Percentiles rank a stretch among this genome's conserved stretches.
Evolutionary conservation across 2,888 invertebrate genomes (phyloP).

Genomic region (Colletes collaris): DNA sequence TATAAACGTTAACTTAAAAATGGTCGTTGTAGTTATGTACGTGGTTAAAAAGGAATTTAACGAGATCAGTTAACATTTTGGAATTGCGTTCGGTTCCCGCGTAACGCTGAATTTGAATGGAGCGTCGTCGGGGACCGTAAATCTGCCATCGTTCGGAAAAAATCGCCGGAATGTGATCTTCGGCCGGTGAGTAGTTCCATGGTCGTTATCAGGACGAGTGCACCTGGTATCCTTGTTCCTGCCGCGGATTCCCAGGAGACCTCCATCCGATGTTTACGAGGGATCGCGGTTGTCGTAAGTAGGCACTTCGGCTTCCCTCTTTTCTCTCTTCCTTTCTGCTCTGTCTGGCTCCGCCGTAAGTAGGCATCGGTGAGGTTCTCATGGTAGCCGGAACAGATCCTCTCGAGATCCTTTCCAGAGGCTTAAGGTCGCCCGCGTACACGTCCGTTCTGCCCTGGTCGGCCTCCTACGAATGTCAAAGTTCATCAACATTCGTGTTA

Average conservation of each 20-base stretch:
- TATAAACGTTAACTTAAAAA: no score
- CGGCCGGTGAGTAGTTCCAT: constrained; percentile 40
- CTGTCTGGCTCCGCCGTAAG: constrained; percentile 30
- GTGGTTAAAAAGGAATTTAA: no score
- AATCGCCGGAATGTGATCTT: constrained; percentile 58
- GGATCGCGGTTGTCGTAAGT: constrained; percentile 70
- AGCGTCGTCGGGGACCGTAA: constrained; percentile 38
- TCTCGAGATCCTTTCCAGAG: constrained; percentile 47
- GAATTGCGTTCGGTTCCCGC: background rate
- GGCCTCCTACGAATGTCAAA: constrained; percentile 57
- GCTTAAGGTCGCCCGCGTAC: constrained; percentile 48
- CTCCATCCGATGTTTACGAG: constrained; percentile 70
- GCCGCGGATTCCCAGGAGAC: constrained; percentile 70
- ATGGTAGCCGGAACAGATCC: constrained; percentile 62
- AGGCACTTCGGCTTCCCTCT: constrained; percentile 59
- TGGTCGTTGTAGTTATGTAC: no score
- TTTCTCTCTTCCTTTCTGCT: constrained; percentile 21
- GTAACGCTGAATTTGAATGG: constrained; percentile 53
- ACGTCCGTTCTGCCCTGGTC: constrained; percentile 19
- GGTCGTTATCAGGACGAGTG: constrained; percentile 67
- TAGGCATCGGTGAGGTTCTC: constrained; percentile 53
- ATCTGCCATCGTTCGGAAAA: constrained; percentile 49
- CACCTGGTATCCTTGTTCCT: constrained; percentile 70
- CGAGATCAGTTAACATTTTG: no score
- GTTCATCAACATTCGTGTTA: constrained; percentile 51